phyloP scores from a whole-genome alignment of 2,888 invertebrate genomes.

The Drosophila rubida region DNA sequence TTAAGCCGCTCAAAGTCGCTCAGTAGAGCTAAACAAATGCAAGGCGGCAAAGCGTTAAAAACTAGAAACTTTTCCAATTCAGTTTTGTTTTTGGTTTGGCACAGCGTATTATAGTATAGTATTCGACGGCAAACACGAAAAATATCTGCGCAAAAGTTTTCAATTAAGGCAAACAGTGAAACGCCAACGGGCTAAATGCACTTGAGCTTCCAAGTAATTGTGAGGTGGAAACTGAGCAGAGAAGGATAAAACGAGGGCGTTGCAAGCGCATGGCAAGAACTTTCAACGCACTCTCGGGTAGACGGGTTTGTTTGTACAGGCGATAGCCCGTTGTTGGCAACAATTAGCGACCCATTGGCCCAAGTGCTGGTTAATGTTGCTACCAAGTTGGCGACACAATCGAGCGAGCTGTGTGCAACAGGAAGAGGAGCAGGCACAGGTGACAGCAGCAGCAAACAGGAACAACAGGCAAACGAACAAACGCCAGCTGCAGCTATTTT shows the following conservation, averaged over 20 bases:
- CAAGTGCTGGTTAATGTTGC: constrained; percentile 39
- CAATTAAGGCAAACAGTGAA: constrained; percentile 75
- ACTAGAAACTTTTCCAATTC: constrained; percentile 76
- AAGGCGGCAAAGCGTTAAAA: constrained; percentile 75
- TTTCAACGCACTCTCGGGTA: constrained; percentile 57
- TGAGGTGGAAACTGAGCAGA: background rate
- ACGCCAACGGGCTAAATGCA: constrained; percentile 58
- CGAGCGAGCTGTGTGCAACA: constrained; percentile 1
- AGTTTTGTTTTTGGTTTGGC: constrained; percentile 27
- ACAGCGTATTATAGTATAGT: background rate
- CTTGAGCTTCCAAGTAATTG: constrained; percentile 21
- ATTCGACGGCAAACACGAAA: constrained; percentile 59
- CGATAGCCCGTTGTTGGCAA: constrained; percentile 60
- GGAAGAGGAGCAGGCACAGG: background rate
- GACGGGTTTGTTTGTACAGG: constrained; percentile 56
- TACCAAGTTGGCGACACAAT: constrained; percentile 26
- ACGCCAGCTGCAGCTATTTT: constrained; percentile 49
- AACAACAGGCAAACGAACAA: background rate
- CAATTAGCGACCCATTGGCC: constrained; percentile 71
- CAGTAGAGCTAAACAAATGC: constrained; percentile 68
- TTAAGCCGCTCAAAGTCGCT: constrained; percentile 56
- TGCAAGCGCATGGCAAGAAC: too few relatives aligned
- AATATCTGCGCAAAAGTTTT: constrained; percentile 73
- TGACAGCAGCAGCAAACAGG: too few relatives aligned
- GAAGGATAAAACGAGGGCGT: constrained; percentile 11